Base-by-base conservation (phyloP, 1,140 invertebrate genomes). In the Drosophila punjabiensis region DNA sequence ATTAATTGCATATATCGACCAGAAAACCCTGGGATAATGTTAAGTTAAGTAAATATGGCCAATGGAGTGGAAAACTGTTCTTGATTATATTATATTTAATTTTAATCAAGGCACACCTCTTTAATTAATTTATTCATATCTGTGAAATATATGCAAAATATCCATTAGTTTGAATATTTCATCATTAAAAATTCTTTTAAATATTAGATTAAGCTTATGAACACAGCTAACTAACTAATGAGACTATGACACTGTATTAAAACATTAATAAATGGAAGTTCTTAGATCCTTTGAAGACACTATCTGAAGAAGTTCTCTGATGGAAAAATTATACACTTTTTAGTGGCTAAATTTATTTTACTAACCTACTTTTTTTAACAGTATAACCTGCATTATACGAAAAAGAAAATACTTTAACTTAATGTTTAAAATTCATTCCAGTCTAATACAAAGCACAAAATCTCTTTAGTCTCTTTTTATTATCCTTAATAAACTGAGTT, bases 401-500 rank as follows among this genome's bases (percentile, higher is more conserved):
- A n/a, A n/a, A n/a, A n/a, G n/a, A n/a, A n/a, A n/a, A n/a, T n/a
- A n/a, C n/a, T n/a, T n/a, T 24, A 24, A 24, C 24, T 24, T 24
- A 24, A 24, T 24, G 24, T 24, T 24, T 24, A 1, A 24, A 24
- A 24, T 24, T 3, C 11, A 35, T 13, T 35, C 13, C 18, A 18
- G 16, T 9, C 30, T 24, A 10, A 11, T 39, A 39, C 33, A 39
- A 16, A 37, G 10, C 16, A 11, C 16, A 11, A 24, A 24, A 24
- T 56, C 55, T 16, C 52, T 11, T 16, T 24, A 13, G 20, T 39
- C 5, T 39, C 3, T 16, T 1, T 13, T 6, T 43, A 16, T 64
- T 32, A 32, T 18, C 14, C 28, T n/a, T 68, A 43, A 52, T 52
- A 50, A 61, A 45, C 35, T n/a, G 30, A 43, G 55, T 74, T 74